Percentiles rank a stretch among this genome's conserved stretches.
Evolutionary conservation across 2,113 vertebrate genomes (phyloP).

Genomic region (Ceyx cyanopectus): DNA sequence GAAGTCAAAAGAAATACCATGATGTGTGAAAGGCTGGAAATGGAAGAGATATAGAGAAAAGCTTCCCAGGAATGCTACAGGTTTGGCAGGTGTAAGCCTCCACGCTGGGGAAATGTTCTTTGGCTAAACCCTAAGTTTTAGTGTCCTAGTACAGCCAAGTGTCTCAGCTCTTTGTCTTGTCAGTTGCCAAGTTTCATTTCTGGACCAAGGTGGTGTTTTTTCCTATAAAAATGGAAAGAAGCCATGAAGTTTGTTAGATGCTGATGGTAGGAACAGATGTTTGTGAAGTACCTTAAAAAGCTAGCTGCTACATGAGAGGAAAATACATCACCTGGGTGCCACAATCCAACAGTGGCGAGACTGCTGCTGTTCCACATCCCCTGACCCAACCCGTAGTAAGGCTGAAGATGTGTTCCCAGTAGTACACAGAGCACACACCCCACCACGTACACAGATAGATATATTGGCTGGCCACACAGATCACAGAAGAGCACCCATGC

Average conservation of each 20-base stretch:
- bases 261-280: background rate
- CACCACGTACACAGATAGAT: accelerated
- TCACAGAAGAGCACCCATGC: background rate
- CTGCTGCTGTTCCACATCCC: background rate
- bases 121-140: conserved; percentile 36
- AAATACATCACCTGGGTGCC: background rate
- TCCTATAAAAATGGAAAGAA: conserved; percentile 64
- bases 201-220: conserved; percentile 28
- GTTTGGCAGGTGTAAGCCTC: conserved; percentile 16
- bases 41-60: conserved; percentile 25
- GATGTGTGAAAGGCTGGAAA: conserved; percentile 40
- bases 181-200: conserved; percentile 47
- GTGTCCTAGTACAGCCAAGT: conserved; percentile 36
- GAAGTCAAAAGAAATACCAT: conserved; percentile 50
- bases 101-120: background rate
- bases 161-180: conserved; percentile 53
- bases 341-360: background rate
- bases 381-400: background rate
- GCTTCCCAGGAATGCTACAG: conserved; percentile 22
- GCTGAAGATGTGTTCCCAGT: background rate
- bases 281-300: background rate
- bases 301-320: background rate
- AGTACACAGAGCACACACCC: background rate
- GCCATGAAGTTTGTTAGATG: conserved; percentile 37
- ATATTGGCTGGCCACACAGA: background rate